Base-by-base conservation (phyloP, 2,888 invertebrate genomes). In the Andrena chrysosceles region DNA sequence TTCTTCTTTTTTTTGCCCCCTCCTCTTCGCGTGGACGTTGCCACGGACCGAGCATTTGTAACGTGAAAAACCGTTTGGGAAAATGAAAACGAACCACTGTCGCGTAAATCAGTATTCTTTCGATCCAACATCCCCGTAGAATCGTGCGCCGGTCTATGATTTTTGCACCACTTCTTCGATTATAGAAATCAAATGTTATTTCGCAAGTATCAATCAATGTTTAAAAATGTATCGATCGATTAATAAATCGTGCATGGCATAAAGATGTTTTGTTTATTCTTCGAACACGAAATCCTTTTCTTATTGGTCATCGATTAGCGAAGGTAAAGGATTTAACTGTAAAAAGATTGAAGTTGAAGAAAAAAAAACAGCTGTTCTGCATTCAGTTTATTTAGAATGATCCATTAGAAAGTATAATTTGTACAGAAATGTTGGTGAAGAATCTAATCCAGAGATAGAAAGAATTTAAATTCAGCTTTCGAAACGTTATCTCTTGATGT, bases 201-300 rank as follows among this genome's bases (percentile, higher is more conserved):
- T 87, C 85, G 78, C 73, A 90, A 89, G 81, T 91, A 88, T 83
- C 77, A 89, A 82, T 85, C 84, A 82, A 91, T 87, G 84, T 90
- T 84, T 85, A 89, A 90, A 84, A 85, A 85, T 91, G 90, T 90
- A 90, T 90, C 88, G 82, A 86, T 88, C 83, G 85, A 90, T 90
- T 85, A 91, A 90, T 91, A 87, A 90, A 88, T 86, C 84, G 73
- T 90, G 85, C 90, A 89, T 89, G 86, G 82, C 85, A 89, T 83
- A 80, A 84, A 67, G 16, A 23, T 16, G 7, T 42, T 10, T 71
- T 59, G 48, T 10, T 42, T 42, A 42, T 42, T 16, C 42, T 42
- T 42, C 42, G 4, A 13, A 42, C 42, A 42, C 42, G 42, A 42
- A 23, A 16, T n/a, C 23, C 35, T 26, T 0, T 48, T 33, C 49